A percentile compares a stretch with the other conserved stretches of the same genome.
Evolutionary conservation across 2,113 vertebrate genomes (phyloP).

Genomic region (Pollimyrus isidori): DNA sequence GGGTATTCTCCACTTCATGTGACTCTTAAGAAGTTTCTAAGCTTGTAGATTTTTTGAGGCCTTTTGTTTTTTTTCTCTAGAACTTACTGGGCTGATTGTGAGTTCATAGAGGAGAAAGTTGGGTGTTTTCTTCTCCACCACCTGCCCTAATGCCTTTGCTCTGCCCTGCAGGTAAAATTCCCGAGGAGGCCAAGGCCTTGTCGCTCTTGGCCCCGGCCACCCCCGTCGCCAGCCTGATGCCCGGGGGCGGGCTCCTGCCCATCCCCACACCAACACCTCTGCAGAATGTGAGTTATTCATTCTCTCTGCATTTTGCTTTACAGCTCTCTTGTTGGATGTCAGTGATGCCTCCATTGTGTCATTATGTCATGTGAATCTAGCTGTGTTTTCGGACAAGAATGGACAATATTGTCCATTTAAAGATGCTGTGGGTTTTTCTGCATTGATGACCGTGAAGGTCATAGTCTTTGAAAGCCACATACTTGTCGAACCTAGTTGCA

Average conservation of each 20-base stretch:
- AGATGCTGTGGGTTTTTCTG: not conserved
- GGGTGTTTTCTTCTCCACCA: constrained; percentile 36
- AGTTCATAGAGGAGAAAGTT: constrained; percentile 54
- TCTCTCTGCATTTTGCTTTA: not conserved
- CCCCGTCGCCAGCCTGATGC: constrained; percentile 78
- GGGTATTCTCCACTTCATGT: constrained; percentile 44
- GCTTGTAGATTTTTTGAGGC: constrained; percentile 41
- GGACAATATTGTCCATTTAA: not conserved
- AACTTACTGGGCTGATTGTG: constrained; percentile 55
- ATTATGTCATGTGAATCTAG: not conserved
- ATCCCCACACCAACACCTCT: constrained; percentile 74
- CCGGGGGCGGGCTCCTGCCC: constrained; percentile 85
- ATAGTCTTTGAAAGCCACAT: not conserved
- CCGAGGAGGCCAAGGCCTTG: constrained; percentile 94
- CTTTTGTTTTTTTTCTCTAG: constrained; percentile 53
- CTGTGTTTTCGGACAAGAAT: not conserved
- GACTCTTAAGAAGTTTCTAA: constrained; percentile 20
- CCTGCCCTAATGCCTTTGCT: constrained; percentile 58
- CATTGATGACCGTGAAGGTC: not conserved
- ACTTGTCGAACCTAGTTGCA: not conserved
- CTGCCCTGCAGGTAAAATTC: constrained; percentile 93
- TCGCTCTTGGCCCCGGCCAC: constrained; percentile 84
- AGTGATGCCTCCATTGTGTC: not conserved
- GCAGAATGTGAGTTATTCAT: constrained; percentile 53
- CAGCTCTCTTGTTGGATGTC: not conserved